Evolutionary conservation across 2,888 invertebrate species (phyloP), one percentile per base, ranked within the genome.

Genomic region (Melikaiella ostensackeni): DNA sequence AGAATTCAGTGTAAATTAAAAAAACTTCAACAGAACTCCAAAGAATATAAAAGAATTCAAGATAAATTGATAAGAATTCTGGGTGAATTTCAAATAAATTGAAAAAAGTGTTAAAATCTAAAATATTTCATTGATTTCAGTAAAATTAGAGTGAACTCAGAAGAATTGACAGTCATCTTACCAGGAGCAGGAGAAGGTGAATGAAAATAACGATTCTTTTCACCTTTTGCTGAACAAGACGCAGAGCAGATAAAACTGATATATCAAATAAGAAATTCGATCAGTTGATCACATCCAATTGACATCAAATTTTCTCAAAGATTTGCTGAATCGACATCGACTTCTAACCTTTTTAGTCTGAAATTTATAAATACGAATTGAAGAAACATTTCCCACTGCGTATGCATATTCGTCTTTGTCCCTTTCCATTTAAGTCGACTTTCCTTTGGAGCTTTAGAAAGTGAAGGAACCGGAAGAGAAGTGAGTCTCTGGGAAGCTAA

Each of bases 381-480:
- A 27, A 19, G 46, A 30, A 19, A 27, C 16, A 42, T 46, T 46
- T 46, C 27, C 27, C 42, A 66, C 27, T 46, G 46, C 30, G 46
- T 66, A 46, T 27, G 27, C 66, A 66, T 46, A 66, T 27, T 66
- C 66, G 66, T 46, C 46, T 66, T 27, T 66, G 66, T 66, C 46
- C 42, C 27, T 46, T 66, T 9, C 19, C 27, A 46, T 46, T 66
- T 46, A 42, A 46, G 66, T 66, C 42, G 66, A 66, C 27, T 66
- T 66, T 66, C 27, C 66, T 27, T 66, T 46, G 19, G 38, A 24
- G 66, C 66, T 66, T 66, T 66, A 30, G 46, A 46, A 66, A 66
- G 27, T 46, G 46, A 66, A 66, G 66, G 42, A 66, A 46, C 66
- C 66, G 66, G 66, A 66, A 66, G 66, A 46, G 46, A 66, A 66